Conservation (phyloP, 2,888 invertebrate genomes). For the Maniola hyperantus region DNA sequence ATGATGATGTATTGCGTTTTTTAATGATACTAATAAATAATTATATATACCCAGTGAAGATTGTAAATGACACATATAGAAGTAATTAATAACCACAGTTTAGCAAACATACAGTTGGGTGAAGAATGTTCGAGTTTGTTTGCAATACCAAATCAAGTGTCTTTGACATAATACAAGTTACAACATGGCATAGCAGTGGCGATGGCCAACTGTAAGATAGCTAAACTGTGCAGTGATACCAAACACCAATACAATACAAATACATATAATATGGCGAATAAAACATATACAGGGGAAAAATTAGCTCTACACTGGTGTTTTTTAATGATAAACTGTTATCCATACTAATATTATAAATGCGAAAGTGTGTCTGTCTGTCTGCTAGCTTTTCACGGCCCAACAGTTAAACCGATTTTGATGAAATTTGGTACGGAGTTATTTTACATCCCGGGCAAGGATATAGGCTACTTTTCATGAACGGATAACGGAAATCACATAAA, state of each 20-base stretch:
- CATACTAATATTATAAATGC: too few relatives aligned
- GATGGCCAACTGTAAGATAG: background rate
- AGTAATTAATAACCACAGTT: background rate
- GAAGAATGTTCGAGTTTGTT: background rate
- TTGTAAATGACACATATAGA: constrained; percentile 26
- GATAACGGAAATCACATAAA: background rate
- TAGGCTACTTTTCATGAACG: too few relatives aligned
- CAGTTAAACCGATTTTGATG: too few relatives aligned
- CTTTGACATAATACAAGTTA: background rate
- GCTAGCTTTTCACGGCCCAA: too few relatives aligned
- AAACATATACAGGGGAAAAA: constrained; percentile 17
- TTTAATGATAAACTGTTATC: background rate
- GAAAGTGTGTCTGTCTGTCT: too few relatives aligned
- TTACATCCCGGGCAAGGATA: too few relatives aligned
- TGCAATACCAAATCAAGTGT: background rate
- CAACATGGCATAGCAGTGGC: background rate
- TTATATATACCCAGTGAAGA: constrained; percentile 19
- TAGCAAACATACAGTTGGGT: background rate
- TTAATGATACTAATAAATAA: too few relatives aligned
- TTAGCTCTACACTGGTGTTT: constrained; percentile 19
- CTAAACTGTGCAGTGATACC: constrained; percentile 9
- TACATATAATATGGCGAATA: constrained; percentile 20
- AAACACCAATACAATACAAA: constrained; percentile 20
- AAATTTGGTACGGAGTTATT: too few relatives aligned
- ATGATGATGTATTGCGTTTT: too few relatives aligned